Evolutionary conservation across 1,140 invertebrate genomes (phyloP).

Genomic region (Pseudomyrmex concolor): DNA sequence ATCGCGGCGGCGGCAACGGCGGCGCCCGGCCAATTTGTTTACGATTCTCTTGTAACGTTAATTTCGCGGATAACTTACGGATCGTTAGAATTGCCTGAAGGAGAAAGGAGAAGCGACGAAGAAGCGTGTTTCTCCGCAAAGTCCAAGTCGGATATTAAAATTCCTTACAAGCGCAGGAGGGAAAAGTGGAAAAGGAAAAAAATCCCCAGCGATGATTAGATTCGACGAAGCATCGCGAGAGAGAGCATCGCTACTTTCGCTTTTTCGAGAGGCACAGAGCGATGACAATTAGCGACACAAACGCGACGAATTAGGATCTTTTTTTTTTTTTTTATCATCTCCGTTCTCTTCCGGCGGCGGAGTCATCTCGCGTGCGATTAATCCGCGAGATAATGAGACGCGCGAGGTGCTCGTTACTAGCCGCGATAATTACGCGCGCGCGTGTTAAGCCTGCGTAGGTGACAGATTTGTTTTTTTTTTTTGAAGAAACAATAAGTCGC

Average conservation of each 20-base stretch:
- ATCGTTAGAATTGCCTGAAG: slow-evolving; percentile 18
- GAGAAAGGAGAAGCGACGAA: slow-evolving; percentile 28
- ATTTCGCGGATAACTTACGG: slow-evolving; percentile 25
- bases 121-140: background rate
- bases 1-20: background rate
- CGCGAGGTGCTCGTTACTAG: background rate
- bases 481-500: background rate
- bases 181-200: background rate
- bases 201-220: background rate
- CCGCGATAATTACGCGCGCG: background rate
- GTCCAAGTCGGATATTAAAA: background rate
- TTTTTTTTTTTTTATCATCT: background rate
- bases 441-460: background rate
- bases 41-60: slow-evolving; percentile 38
- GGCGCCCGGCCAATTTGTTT: slow-evolving; percentile 29
- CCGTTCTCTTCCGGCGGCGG: background rate
- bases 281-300: slow-evolving; percentile 10
- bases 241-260: slow-evolving; percentile 28
- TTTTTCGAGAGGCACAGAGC: slow-evolving; percentile 1
- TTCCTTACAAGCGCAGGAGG: background rate
- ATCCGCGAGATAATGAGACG: background rate
- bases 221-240: slow-evolving; percentile 8
- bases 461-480: no score
- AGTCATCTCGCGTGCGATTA: slow-evolving; percentile 13
- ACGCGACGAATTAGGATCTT: slow-evolving; percentile 21